A percentile compares a stretch with the other conserved stretches of the same genome.
Conservation (phyloP, 2,888 invertebrate species). For the Barypeithes pellucidus region DNA sequence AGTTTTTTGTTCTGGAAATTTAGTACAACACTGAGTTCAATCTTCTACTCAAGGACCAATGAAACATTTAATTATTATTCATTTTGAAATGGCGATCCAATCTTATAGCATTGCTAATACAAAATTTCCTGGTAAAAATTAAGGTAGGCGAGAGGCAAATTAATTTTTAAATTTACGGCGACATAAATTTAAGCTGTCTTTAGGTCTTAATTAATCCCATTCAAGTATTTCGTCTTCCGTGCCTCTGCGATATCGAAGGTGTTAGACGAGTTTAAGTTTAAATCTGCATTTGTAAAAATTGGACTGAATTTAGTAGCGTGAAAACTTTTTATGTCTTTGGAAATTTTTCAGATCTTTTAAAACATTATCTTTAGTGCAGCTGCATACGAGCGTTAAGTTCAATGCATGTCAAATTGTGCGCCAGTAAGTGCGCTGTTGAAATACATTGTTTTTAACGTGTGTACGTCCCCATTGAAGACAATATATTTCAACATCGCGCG, state of each 20-base stretch:
- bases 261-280: background rate
- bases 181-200: slow-evolving; percentile 39
- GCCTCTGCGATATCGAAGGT: background rate
- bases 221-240: slow-evolving; percentile 34
- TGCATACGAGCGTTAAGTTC: too few species aligned
- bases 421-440: too few species aligned
- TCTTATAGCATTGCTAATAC: slow-evolving; percentile 8
- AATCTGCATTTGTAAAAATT: background rate
- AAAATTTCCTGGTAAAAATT: background rate
- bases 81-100: slow-evolving; percentile 10
- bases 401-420: too few species aligned
- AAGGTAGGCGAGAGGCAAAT: slow-evolving; percentile 22
- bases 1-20: background rate
- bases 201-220: slow-evolving; percentile 39
- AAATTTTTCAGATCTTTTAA: too few species aligned
- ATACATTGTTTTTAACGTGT: too few species aligned
- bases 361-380: too few species aligned
- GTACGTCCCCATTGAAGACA: too few species aligned
- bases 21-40: background rate
- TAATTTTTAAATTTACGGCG: slow-evolving; percentile 33
- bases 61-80: slow-evolving; percentile 11
- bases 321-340: too few species aligned
- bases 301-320: too few species aligned
- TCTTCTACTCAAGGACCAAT: background rate
- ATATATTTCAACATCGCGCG: too few species aligned